A percentile compares a stretch with the other conserved stretches of the same genome.
These are phyloP conservation scores for Allobates femoralis DNA, from an alignment of 2,797 vertebrate species.

Conservation along the genomic window DNA sequence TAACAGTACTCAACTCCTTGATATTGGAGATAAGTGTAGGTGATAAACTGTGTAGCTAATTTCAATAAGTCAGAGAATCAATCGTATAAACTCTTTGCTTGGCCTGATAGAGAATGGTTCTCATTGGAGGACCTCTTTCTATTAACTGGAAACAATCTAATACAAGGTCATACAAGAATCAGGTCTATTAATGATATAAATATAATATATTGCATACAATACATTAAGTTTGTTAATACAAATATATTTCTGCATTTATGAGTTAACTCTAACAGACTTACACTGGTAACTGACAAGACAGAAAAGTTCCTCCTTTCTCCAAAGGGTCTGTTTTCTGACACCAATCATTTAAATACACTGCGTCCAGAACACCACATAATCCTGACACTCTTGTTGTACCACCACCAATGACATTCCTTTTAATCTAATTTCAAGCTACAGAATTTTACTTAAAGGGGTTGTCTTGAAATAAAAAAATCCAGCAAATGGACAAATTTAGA, in stretches of 20 bases:
- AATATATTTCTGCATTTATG: not conserved
- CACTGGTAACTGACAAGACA: conserved; percentile 7
- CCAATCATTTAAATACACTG: too few relatives aligned
- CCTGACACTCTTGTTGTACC: too few relatives aligned
- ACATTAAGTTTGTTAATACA: too few relatives aligned
- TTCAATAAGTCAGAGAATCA: too few relatives aligned
- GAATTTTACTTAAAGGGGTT: too few relatives aligned
- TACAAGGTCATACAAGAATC: too few relatives aligned
- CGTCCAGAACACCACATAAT: too few relatives aligned
- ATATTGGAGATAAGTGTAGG: too few relatives aligned
- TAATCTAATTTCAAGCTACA: not conserved
- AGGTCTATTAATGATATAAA: not conserved
- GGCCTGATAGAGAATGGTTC: not conserved
- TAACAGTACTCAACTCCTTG: too few relatives aligned
- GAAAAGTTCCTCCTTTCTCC: conserved; percentile 27
- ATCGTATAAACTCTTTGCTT: not conserved
- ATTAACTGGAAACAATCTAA: not conserved
- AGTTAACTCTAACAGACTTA: not conserved
- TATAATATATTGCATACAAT: not conserved
- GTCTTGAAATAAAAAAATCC: too few relatives aligned
- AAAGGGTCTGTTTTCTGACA: conserved; percentile 15
- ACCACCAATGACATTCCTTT: not conserved
- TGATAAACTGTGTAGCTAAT: too few relatives aligned
- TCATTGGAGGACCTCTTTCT: not conserved
- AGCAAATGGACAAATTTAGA: too few relatives aligned